A percentile compares a stretch with the other conserved stretches of the same genome.
These are phyloP conservation scores for Picathartes gymnocephalus DNA, from an alignment of 2,113 vertebrate species.

Conservation along the genomic window DNA sequence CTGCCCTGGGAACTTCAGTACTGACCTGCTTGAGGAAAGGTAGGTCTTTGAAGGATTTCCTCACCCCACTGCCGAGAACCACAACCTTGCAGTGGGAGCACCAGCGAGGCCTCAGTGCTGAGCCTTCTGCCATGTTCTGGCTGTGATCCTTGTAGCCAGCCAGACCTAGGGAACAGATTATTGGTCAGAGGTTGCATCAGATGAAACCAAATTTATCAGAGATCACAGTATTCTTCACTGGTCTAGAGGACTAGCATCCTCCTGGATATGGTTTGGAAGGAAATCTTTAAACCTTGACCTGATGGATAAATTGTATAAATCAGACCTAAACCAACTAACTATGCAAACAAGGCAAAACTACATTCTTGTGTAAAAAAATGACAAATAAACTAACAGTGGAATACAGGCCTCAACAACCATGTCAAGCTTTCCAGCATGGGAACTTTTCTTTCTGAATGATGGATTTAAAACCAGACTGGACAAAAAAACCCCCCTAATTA, in stretches of 20 bases:
- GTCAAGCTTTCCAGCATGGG: neutral
- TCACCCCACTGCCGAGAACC: slow-evolving; percentile 87
- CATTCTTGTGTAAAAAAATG: neutral
- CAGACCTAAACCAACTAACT: neutral
- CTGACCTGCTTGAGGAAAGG: slow-evolving; percentile 71
- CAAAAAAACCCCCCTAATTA: neutral
- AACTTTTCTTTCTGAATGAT: neutral
- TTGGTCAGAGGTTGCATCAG: neutral
- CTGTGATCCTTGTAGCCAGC: slow-evolving; percentile 70
- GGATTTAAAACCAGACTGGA: neutral
- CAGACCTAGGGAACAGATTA: slow-evolving; percentile 59
- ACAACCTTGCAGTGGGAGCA: slow-evolving; percentile 92
- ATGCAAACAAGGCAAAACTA: neutral
- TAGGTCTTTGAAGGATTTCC: slow-evolving; percentile 79
- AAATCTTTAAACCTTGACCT: neutral
- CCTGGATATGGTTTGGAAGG: neutral
- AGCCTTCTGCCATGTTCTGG: slow-evolving; percentile 52
- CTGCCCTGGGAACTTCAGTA: neutral
- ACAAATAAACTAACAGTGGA: neutral
- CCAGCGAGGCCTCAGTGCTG: slow-evolving; percentile 78
- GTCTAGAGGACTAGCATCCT: neutral
- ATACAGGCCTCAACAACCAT: neutral
- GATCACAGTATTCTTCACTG: neutral
- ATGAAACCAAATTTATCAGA: neutral
- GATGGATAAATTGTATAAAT: neutral